Conservation (phyloP, 2,888 invertebrate genomes). For the Poecilobothrus nobilitatus region DNA sequence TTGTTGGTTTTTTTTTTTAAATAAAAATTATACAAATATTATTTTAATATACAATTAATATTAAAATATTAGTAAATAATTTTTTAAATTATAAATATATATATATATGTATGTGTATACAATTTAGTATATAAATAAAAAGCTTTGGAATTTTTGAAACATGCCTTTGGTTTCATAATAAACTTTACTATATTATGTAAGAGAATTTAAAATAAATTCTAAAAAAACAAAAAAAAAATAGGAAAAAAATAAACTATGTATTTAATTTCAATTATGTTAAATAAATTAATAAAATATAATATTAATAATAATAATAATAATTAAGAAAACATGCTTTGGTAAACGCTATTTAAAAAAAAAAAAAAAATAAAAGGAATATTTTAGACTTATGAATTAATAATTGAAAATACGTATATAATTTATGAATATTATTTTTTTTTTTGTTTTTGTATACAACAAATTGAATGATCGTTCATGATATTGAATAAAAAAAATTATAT, state of each 20-base stretch:
- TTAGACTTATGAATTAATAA: background rate
- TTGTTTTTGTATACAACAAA: too few relatives aligned
- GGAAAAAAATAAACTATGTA: background rate
- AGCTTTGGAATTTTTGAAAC: slow-evolving; percentile 21
- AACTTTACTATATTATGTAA: background rate
- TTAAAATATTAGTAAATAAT: background rate
- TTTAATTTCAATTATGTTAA: background rate
- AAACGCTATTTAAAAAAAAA: background rate
- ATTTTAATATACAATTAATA: background rate
- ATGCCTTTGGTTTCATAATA: slow-evolving; percentile 17
- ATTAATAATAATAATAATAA: background rate
- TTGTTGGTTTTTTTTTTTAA: too few relatives aligned
- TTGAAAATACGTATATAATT: background rate
- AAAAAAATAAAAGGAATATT: too few relatives aligned
- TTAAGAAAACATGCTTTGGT: background rate
- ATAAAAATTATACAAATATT: too few relatives aligned
- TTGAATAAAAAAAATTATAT: too few relatives aligned
- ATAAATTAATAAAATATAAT: background rate
- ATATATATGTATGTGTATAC: background rate
- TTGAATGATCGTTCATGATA: too few relatives aligned
- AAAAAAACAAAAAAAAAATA: background rate
- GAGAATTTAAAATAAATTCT: background rate
- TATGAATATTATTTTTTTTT: background rate
- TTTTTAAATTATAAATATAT: slow-evolving; percentile 7
- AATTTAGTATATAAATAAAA: slow-evolving; percentile 1